phyloP scores from a whole-genome alignment of 2,888 invertebrate genomes.

The Coelopa pilipes region DNA sequence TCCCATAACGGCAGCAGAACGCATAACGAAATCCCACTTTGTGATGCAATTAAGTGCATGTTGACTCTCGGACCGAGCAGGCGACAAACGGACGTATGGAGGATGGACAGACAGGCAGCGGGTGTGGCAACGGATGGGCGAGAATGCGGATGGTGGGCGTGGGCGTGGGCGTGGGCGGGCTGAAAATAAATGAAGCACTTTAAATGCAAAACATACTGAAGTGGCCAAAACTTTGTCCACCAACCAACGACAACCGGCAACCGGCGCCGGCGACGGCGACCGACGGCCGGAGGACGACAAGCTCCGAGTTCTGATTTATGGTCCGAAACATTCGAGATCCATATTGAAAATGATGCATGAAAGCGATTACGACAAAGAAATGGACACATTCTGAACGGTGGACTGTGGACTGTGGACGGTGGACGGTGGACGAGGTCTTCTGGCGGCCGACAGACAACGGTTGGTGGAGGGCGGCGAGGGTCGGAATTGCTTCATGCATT shows the following conservation, averaged over 20 bases:
- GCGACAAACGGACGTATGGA: neutral
- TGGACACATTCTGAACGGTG: neutral
- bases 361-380: slow-evolving; percentile 17
- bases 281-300: slow-evolving; percentile 3
- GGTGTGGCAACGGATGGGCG: too few species aligned
- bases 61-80: neutral
- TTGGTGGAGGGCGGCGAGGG: neutral
- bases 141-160: neutral
- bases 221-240: slow-evolving; percentile 33
- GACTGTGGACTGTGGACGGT: neutral
- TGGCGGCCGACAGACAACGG: neutral
- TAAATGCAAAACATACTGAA: slow-evolving; percentile 43
- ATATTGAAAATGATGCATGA: slow-evolving; percentile 31
- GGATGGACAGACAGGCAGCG: neutral
- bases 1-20: neutral
- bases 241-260: neutral
- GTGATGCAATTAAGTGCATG: slow-evolving; percentile 25
- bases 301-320: slow-evolving; percentile 37
- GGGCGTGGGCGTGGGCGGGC: neutral
- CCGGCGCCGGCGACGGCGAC: too few species aligned
- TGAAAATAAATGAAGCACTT: slow-evolving; percentile 40
- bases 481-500: neutral
- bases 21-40: slow-evolving; percentile 11
- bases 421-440: too few species aligned
- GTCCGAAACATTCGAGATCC: neutral